Conservation (phyloP, 2,888 invertebrate genomes). For the Drosophila silvestris region DNA sequence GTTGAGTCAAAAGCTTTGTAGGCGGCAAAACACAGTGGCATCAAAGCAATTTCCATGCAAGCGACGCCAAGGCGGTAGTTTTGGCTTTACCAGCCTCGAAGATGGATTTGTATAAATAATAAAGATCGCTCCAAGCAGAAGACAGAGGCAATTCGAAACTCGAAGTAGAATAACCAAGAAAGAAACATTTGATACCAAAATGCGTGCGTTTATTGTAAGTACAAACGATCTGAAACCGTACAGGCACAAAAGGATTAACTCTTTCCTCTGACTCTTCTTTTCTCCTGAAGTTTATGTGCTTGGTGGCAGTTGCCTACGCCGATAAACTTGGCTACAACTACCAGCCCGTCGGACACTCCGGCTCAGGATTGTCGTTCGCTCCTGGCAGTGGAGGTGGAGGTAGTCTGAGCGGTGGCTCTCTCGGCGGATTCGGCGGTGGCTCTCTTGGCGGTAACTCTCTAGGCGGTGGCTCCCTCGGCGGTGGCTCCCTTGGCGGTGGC, state of each 20-base stretch:
- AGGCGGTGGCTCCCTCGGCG: constrained; percentile 24
- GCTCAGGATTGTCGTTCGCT: constrained; percentile 68
- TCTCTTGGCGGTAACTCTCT: not conserved
- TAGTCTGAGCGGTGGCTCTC: constrained; percentile 15
- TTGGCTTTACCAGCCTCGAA: constrained; percentile 73
- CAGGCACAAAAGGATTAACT: constrained; percentile 24
- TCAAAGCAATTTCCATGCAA: constrained; percentile 71
- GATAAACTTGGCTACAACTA: constrained; percentile 80
- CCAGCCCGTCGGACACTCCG: constrained; percentile 73
- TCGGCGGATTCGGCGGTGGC: constrained; percentile 7
- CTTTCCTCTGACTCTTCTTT: not conserved
- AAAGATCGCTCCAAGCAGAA: constrained; percentile 65
- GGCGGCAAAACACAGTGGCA: constrained; percentile 78
- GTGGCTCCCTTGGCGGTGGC: constrained; percentile 12
- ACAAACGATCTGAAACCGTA: not conserved
- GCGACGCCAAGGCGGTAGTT: constrained; percentile 61
- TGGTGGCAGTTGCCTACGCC: constrained; percentile 77
- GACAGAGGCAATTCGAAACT: constrained; percentile 69
- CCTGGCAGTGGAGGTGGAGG: constrained; percentile 60
- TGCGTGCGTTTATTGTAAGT: constrained; percentile 75
- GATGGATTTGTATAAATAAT: constrained; percentile 80
- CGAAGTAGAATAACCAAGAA: constrained; percentile 65
- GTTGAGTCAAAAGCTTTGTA: constrained; percentile 67
- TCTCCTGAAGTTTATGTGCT: constrained; percentile 63
- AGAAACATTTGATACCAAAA: constrained; percentile 43